A percentile compares a stretch with the other conserved stretches of the same genome.
Conservation (phyloP, 2,113 vertebrate genomes). For the Accipiter cooperii region DNA sequence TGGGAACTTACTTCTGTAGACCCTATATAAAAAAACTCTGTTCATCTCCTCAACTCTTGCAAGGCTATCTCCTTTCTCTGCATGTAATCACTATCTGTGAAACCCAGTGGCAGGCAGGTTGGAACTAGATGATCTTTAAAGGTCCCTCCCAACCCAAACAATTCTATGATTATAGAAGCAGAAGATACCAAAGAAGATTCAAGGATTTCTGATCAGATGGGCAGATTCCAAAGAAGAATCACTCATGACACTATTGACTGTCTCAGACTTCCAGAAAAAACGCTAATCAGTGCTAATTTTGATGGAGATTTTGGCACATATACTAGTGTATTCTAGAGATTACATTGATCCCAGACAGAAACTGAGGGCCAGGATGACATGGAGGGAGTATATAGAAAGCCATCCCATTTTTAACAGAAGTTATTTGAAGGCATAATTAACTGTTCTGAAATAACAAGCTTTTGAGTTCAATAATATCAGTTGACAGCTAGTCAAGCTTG, state of each 20-base stretch:
- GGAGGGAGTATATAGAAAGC: not conserved
- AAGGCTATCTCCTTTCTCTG: not conserved
- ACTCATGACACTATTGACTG: not conserved
- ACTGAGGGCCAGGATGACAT: not conserved
- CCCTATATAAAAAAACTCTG: not conserved
- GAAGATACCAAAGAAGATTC: not conserved
- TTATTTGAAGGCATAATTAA: not conserved
- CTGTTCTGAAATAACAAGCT: not conserved
- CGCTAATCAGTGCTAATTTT: not conserved
- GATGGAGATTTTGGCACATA: not conserved
- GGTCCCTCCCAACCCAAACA: not conserved
- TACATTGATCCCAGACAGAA: not conserved
- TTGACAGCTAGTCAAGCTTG: not conserved
- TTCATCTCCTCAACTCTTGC: not conserved
- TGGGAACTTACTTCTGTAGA: not conserved
- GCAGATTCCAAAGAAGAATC: not conserved
- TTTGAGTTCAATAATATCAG: not conserved
- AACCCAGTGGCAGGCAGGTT: fast-evolving
- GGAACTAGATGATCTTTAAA: not conserved
- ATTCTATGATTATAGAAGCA: not conserved
- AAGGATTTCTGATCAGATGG: not conserved
- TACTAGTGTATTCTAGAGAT: not conserved
- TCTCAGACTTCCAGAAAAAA: not conserved
- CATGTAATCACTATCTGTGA: not conserved
- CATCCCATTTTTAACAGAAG: not conserved